Evolutionary conservation across 2,888 invertebrate species (phyloP).

Genomic region (Eurytoma adleriae): DNA sequence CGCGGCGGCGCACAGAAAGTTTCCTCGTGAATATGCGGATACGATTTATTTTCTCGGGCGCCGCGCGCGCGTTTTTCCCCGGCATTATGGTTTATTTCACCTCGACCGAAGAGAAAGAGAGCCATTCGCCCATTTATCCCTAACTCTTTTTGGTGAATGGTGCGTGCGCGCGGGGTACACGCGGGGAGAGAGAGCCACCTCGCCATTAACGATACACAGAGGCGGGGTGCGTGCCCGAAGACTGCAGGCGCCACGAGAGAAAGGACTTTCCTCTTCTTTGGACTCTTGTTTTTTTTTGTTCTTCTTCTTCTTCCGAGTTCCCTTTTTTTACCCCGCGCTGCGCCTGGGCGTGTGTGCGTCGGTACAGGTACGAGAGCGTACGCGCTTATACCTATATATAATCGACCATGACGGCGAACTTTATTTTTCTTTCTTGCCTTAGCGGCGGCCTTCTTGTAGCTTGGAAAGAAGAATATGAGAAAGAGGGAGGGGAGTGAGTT

Average conservation of each 20-base stretch:
- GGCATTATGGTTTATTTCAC: conserved; percentile 51
- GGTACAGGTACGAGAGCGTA: too few species aligned
- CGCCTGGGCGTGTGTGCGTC: not conserved
- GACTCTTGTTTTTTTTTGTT: not conserved
- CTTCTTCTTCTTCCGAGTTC: not conserved
- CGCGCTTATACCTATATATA: too few species aligned
- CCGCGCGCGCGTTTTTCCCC: conserved; percentile 38
- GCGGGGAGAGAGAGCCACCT: not conserved
- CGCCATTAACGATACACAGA: conserved; percentile 29
- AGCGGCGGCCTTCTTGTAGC: conserved; percentile 3
- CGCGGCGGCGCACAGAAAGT: conserved; percentile 48
- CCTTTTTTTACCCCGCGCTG: not conserved
- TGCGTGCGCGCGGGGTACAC: not conserved
- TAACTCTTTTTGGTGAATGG: conserved; percentile 48
- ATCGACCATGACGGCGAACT: conserved; percentile 15
- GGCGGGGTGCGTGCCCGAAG: not conserved
- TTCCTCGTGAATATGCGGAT: conserved; percentile 59
- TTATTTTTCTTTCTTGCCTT: conserved; percentile 42
- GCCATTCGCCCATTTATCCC: conserved; percentile 54
- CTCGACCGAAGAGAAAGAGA: conserved; percentile 40
- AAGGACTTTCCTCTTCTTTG: conserved; percentile 12
- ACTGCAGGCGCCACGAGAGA: conserved; percentile 20
- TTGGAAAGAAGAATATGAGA: conserved; percentile 21
- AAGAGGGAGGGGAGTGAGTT: conserved; percentile 16
- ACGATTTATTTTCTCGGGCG: conserved; percentile 55